These are phyloP conservation scores for Zosterops hypoxanthus DNA, from an alignment of 2,113 vertebrate species.

Conservation along the genomic window DNA sequence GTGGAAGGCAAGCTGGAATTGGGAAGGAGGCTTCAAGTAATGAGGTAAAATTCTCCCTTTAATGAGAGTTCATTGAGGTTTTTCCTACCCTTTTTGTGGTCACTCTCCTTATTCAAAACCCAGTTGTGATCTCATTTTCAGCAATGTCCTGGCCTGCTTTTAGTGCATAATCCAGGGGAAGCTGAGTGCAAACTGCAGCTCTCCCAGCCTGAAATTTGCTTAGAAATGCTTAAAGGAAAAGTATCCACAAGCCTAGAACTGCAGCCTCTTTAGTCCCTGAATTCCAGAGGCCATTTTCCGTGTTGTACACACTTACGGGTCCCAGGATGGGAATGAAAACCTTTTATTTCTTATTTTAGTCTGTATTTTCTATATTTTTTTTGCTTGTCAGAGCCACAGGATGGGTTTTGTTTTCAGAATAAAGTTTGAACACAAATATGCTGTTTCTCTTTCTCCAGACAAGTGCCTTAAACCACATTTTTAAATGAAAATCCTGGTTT, in stretches of 20 bases:
- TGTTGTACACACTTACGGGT: neutral
- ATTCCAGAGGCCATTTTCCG: neutral
- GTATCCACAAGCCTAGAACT: neutral
- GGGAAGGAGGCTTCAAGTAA: neutral
- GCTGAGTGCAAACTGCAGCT: neutral
- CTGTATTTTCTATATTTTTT: neutral
- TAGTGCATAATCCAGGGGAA: fast-evolving
- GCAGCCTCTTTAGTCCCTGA: neutral
- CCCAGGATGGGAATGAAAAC: neutral
- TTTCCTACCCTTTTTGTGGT: neutral
- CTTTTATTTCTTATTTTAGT: neutral
- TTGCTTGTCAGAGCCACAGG: neutral
- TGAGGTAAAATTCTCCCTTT: neutral
- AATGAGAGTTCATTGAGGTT: fast-evolving
- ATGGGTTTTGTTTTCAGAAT: neutral
- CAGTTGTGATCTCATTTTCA: neutral
- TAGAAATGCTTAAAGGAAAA: neutral
- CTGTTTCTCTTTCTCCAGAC: neutral
- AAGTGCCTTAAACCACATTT: neutral
- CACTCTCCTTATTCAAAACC: neutral
- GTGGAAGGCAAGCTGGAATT: neutral
- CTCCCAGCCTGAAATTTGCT: neutral
- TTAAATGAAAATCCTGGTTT: neutral
- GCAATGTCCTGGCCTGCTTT: neutral
- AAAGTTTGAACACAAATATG: neutral